Percentiles rank a stretch among this genome's conserved stretches.
Conservation (phyloP, 2,113 vertebrate genomes). For the Apaloderma vittatum region DNA sequence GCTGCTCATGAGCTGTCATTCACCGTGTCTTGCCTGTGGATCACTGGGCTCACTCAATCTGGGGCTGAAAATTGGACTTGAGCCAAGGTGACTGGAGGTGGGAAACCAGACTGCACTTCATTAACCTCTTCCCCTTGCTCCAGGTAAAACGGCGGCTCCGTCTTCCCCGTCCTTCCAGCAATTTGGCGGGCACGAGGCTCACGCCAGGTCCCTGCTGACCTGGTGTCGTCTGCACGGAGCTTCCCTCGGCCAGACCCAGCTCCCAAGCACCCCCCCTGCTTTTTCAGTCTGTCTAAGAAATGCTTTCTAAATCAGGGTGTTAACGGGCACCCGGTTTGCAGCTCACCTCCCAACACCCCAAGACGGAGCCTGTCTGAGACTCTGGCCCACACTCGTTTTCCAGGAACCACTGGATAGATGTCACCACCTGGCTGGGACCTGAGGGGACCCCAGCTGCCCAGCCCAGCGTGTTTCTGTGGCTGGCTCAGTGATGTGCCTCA, state of each 20-base stretch:
- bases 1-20: constrained; percentile 9
- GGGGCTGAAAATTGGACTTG: constrained; percentile 59
- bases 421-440: background rate
- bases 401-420: background rate
- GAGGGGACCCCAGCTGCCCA: background rate
- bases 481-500: background rate
- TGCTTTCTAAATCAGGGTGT: background rate
- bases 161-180: background rate
- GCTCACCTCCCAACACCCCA: background rate
- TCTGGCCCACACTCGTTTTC: fast-evolving
- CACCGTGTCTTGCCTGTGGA: background rate
- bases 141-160: background rate
- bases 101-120: constrained; percentile 30
- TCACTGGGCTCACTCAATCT: constrained; percentile 19
- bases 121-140: background rate
- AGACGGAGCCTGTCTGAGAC: background rate
- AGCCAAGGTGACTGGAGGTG: constrained; percentile 41
- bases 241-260: background rate
- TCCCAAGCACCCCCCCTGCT: background rate
- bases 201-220: background rate
- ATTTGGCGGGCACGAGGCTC: background rate
- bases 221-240: background rate
- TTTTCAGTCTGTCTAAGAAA: background rate
- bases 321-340: background rate
- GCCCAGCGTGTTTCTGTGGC: background rate